Evolutionary conservation across 2,113 vertebrate species (phyloP), one percentile per base, ranked within the genome.

Genomic region (Ailurus styani): DNA sequence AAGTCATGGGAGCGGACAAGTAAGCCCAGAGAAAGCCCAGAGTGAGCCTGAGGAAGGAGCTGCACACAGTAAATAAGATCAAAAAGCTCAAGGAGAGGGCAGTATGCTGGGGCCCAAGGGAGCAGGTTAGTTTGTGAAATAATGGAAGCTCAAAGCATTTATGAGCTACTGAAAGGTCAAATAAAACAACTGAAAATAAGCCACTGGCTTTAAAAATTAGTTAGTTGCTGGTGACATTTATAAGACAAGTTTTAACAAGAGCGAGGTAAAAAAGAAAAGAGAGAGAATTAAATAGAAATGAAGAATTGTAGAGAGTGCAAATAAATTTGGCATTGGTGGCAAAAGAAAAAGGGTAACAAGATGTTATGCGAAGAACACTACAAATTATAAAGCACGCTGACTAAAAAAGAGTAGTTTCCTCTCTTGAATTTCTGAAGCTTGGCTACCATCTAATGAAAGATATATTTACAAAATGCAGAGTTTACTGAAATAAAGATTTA

Each of bases 401-500:
- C 50, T 25, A 37, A 50, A 75, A 55, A 42, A 52, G 17, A 78
- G 13, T 29, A 70, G 6, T 54, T 87, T 85, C 40, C n/a, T 87
- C n/a, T 50, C 60, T 27, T 88, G 40, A 75, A 62, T 75, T 90
- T 75, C 17, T 93, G 62, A 94, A 91, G 47, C 52, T 92, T 68
- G 95, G 57, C 14, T 79, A 75, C 6, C 29, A 55, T 70, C 64
- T 79, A 90, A 94, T 57, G 47, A 84, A 81, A 82, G 27, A 64
- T 25, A 14, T 15, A 78, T 57, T 97, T 92, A 90, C 10, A 96
- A 81, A 97, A 79, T 15, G 47, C 62, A 79, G 81, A 91, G 60
- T 47, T 86, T 93, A 64, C 0, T 79, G n/a, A 93, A 89, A 11
- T 64, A 73, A 94, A 50, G 34, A 62, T n/a, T 89, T 55, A 90